These are phyloP conservation scores for Phragmatobia fuliginosa DNA, from an alignment of 2,888 invertebrate genomes.

Conservation along the genomic window DNA sequence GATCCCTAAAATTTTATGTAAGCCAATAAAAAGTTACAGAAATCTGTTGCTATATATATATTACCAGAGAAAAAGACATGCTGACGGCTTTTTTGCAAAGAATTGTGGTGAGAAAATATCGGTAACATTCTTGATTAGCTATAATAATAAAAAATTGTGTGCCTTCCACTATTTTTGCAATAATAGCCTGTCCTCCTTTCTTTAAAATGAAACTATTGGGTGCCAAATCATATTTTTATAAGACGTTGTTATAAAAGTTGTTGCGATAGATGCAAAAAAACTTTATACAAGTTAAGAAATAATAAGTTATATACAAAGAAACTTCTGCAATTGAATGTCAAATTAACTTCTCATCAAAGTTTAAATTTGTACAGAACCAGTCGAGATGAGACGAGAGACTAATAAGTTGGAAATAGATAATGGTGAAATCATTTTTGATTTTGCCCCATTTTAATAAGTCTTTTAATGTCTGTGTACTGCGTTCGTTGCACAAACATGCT, in stretches of 20 bases:
- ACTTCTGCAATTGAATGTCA: slow-evolving; percentile 22
- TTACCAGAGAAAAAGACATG: not conserved
- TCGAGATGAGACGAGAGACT: slow-evolving; percentile 22
- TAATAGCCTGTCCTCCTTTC: not conserved
- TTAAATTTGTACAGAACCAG: slow-evolving; percentile 19
- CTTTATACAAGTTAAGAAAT: slow-evolving; percentile 1
- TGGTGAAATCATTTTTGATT: slow-evolving; percentile 10
- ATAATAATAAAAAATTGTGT: not conserved
- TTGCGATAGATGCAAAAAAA: not conserved
- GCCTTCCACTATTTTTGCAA: not conserved
- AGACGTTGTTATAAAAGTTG: not conserved
- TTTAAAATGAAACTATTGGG: not conserved
- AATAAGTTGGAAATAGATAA: slow-evolving; percentile 22
- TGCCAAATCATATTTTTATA: too few relatives aligned
- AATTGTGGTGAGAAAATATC: not conserved
- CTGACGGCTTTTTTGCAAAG: not conserved
- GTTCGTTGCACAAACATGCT: slow-evolving; percentile 34
- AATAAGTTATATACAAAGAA: slow-evolving; percentile 21
- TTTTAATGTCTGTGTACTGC: not conserved
- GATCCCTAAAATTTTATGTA: not conserved
- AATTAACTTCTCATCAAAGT: slow-evolving; percentile 30
- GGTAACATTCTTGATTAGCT: not conserved
- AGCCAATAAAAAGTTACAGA: not conserved
- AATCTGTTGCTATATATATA: not conserved
- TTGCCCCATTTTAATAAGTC: slow-evolving; percentile 27